Base-by-base conservation (phyloP, 2,113 vertebrate genomes). In the Ginglymostoma cirratum region DNA sequence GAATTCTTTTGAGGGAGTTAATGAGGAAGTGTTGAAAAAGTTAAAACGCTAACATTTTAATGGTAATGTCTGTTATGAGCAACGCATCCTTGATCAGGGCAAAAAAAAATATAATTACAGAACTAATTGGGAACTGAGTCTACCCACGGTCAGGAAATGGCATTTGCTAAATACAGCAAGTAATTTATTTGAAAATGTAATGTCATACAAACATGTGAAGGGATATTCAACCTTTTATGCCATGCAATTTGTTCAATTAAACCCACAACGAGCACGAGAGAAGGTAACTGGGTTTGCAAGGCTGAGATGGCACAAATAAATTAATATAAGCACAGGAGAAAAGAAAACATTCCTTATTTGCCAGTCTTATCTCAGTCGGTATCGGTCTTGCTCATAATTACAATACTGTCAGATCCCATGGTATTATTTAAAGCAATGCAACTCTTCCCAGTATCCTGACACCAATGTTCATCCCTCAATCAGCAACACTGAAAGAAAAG, bases 121-220 rank as follows among this genome's bases (percentile, higher is more conserved):
- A 6, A 48, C 85, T 87, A 55, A 87, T 87, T 87, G 45, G 45
- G 23, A 24, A 87, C 21, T 87, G 86, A 89, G 5, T 24, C 86
- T 27, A 55, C 27, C 48, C 30, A 52, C 85, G 34, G 86, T 89
- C 86, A 55, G 0, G 27, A 83, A 61, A 89, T 89, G 48, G 55
- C 48, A 61, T 89, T 89, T 55, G 55, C 45, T 89, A 55, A 89
- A 89, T 55, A 89, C 48, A 55, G 86, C 48, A 89, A 89, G 86
- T 89, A 55, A 89, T 89, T 55, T 89, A 55, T 89, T 89, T 23
- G 45, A 89, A 55, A 89, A 89, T 89, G 86, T 89, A 48, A 89
- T 14, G 86, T 89, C 86, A 61, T 30, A 89, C 86, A 55, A 55
- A 55, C 48, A 30, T 89, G 24, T 89, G 86, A 89, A 89, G 48